Percentiles rank a stretch among this genome's conserved stretches.
Conservation (phyloP, 2,888 invertebrate genomes). For the Cantharis rustica region DNA sequence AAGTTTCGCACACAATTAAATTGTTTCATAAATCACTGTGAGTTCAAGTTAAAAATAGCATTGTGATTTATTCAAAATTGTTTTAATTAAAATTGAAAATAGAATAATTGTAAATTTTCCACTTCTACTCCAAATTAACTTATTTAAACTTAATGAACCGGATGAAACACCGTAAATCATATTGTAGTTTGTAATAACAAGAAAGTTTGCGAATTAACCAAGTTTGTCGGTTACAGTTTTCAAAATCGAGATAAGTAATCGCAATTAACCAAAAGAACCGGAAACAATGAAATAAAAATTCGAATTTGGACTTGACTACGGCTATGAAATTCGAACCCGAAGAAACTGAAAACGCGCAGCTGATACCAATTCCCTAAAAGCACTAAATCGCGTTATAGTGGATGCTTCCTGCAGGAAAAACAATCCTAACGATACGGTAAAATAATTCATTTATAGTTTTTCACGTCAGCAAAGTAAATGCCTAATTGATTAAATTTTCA, state of each 20-base stretch:
- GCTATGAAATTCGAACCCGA: background rate
- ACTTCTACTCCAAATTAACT: background rate
- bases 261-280: no score
- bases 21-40: background rate
- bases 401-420: background rate
- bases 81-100: background rate
- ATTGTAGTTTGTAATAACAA: no score
- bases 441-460: background rate
- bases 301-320: background rate
- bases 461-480: background rate
- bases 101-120: background rate
- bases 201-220: background rate
- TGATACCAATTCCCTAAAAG: background rate
- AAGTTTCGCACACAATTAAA: background rate
- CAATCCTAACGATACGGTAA: background rate
- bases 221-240: background rate
- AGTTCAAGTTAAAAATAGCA: background rate
- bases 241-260: background rate
- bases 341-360: background rate
- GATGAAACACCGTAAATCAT: background rate
- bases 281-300: background rate
- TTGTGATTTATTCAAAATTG: background rate
- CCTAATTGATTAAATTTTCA: background rate
- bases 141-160: background rate
- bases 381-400: background rate